phyloP scores from a whole-genome alignment of 2,797 vertebrate species.

The Coluber constrictor region DNA sequence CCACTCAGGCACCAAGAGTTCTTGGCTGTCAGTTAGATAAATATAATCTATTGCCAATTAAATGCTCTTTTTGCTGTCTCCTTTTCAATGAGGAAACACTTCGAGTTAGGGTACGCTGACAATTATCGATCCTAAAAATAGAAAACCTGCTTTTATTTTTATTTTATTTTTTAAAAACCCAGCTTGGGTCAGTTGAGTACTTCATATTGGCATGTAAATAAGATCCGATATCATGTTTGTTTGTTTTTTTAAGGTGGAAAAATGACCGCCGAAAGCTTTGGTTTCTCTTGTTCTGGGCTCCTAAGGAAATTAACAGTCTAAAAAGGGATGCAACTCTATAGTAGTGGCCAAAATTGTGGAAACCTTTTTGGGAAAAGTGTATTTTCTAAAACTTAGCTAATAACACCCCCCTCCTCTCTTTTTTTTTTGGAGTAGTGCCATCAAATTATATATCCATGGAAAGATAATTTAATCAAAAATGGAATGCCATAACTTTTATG shows the following conservation, averaged over 20 bases:
- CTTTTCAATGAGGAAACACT: slow-evolving; percentile 83
- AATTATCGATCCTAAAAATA: slow-evolving; percentile 82
- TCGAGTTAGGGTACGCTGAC: slow-evolving; percentile 81
- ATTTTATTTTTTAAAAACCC: slow-evolving; percentile 71
- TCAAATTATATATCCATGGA: too few relatives aligned
- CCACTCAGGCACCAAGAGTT: slow-evolving; percentile 56
- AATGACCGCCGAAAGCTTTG: slow-evolving; percentile 90
- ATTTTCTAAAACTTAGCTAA: too few relatives aligned
- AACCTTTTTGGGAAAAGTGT: too few relatives aligned
- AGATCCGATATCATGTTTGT: slow-evolving; percentile 80
- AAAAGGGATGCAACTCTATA: slow-evolving; percentile 18
- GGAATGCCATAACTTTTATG: too few relatives aligned
- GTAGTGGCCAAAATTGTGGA: too few relatives aligned
- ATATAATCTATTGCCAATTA: slow-evolving; percentile 98
- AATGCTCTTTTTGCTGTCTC: slow-evolving; percentile 91
- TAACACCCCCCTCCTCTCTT: too few relatives aligned
- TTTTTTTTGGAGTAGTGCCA: too few relatives aligned
- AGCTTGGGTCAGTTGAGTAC: slow-evolving; percentile 79
- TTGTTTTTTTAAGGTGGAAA: slow-evolving; percentile 67
- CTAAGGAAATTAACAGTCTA: slow-evolving; percentile 91
- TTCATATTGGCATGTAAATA: slow-evolving; percentile 92
- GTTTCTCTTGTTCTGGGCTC: slow-evolving; percentile 73
- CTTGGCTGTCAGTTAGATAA: slow-evolving; percentile 88
- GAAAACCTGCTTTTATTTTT: slow-evolving; percentile 67
- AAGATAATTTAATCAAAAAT: too few relatives aligned